phyloP scores from a whole-genome alignment of 2,888 invertebrate genomes.

The Malthinus seriepunctatus region DNA sequence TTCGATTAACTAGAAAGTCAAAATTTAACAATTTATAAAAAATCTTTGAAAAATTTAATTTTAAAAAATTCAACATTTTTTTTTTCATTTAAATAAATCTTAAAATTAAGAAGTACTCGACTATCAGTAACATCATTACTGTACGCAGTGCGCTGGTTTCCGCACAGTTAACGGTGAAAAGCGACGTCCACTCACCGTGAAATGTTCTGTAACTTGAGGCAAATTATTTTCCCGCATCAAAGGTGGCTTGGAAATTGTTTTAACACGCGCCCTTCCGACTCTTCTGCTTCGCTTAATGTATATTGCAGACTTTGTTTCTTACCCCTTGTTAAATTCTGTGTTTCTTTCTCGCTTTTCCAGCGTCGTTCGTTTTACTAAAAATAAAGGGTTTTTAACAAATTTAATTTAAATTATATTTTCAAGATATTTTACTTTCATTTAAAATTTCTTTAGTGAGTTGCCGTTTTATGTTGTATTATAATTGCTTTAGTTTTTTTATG shows the following conservation, averaged over 20 bases:
- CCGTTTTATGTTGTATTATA: too few species aligned
- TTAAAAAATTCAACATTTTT: too few species aligned
- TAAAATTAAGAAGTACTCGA: conserved; percentile 19
- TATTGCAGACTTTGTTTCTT: conserved; percentile 32
- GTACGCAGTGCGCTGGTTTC: conserved; percentile 20
- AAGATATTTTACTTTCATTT: too few species aligned
- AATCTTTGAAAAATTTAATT: not conserved
- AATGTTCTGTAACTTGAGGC: conserved; percentile 51
- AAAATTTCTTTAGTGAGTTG: too few species aligned
- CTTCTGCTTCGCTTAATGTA: conserved; percentile 36
- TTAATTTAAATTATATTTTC: not conserved
- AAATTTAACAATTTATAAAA: too few species aligned
- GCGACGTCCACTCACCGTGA: conserved; percentile 46
- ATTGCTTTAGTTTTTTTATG: too few species aligned
- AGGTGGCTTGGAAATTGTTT: conserved; percentile 50
- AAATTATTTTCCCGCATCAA: conserved; percentile 50
- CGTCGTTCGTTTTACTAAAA: conserved; percentile 14
- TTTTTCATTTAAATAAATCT: not conserved
- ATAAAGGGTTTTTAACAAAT: not conserved
- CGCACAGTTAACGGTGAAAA: conserved; percentile 41
- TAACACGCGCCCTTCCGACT: conserved; percentile 46
- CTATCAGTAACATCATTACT: conserved; percentile 34
- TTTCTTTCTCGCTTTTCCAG: conserved; percentile 17
- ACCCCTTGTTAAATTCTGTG: conserved; percentile 20
- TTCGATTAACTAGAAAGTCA: too few species aligned